These are phyloP conservation scores for Stenurella melanura DNA, from an alignment of 2,888 invertebrate species.

Conservation along the genomic window DNA sequence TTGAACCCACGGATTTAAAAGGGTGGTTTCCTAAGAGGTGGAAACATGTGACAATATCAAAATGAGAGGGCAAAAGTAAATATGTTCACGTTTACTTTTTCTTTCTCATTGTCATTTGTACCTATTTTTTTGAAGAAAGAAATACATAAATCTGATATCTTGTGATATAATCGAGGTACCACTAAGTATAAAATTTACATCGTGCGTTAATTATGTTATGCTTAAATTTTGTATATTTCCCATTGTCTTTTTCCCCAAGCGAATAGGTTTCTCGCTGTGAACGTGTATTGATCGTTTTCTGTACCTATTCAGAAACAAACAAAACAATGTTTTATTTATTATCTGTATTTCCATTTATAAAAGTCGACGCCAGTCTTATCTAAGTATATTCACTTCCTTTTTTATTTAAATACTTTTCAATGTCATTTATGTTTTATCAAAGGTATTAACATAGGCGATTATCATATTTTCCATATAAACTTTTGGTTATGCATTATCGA, in stretches of 20 bases:
- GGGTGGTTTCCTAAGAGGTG: no score
- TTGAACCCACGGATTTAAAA: no score
- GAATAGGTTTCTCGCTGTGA: background rate
- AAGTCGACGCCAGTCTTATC: constrained; percentile 1
- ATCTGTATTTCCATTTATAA: background rate
- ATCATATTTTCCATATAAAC: no score
- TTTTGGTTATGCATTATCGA: no score
- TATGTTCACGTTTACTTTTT: no score
- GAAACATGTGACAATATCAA: no score
- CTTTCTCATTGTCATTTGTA: no score
- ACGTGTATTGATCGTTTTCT: background rate
- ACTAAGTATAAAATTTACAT: no score
- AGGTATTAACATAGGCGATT: background rate
- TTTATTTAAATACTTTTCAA: constrained; percentile 7
- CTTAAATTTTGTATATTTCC: background rate
- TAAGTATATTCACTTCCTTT: background rate
- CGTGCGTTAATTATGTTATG: background rate
- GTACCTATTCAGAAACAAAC: background rate
- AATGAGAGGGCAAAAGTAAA: no score
- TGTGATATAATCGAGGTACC: no score
- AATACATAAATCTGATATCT: no score
- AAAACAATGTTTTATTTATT: constrained; percentile 7
- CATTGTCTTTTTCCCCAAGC: background rate
- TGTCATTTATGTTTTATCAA: background rate
- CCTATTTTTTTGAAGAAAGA: no score